These are phyloP conservation scores for Cataglyphis altisquamis DNA, from an alignment of 2,888 invertebrate species.

Conservation along the genomic window DNA sequence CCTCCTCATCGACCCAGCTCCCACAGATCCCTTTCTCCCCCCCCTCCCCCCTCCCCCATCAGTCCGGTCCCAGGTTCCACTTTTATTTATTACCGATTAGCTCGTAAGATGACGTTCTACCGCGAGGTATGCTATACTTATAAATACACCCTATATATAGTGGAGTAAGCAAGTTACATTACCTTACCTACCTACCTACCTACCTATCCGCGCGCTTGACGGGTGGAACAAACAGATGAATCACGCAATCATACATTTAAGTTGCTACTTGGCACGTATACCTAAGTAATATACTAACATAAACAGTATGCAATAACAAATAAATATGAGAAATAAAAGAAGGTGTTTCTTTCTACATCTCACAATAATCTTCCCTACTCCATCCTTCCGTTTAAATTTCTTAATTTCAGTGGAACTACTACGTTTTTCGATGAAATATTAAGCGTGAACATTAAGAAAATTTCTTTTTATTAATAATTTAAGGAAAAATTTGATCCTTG, in stretches of 20 bases:
- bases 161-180: conserved; percentile 83
- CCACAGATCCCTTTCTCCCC: conserved; percentile 5
- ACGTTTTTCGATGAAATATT: neutral
- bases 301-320: conserved; percentile 86
- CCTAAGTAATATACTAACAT: conserved; percentile 86
- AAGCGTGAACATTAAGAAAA: neutral
- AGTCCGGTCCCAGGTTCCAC: conserved; percentile 57
- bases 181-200: conserved; percentile 76
- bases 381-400: neutral
- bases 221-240: conserved; percentile 84
- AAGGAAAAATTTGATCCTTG: neutral
- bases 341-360: conserved; percentile 49
- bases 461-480: neutral
- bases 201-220: conserved; percentile 77
- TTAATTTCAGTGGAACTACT: neutral
- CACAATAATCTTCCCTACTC: neutral
- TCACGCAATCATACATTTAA: conserved; percentile 86
- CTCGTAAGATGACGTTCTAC: conserved; percentile 86
- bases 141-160: conserved; percentile 86
- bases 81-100: conserved; percentile 85
- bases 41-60: conserved; percentile 21
- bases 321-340: conserved; percentile 84
- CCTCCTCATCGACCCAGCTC: neutral
- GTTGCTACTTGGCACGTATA: conserved; percentile 86
- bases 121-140: conserved; percentile 85